phyloP scores from a whole-genome alignment of 2,797 vertebrate species.

The Sebastes vulpes region DNA sequence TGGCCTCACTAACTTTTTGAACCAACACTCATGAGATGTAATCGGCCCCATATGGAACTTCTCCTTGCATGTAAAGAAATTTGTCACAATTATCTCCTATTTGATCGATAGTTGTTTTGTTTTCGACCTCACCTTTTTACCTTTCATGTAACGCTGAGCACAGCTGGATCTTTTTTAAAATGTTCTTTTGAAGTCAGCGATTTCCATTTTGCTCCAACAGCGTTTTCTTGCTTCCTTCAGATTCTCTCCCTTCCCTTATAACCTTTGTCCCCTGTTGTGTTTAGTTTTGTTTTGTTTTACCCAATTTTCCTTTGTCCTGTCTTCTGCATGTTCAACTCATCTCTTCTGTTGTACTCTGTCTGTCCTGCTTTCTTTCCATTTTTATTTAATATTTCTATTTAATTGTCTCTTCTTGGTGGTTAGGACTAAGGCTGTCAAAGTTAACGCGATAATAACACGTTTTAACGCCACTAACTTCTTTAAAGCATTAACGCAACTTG shows the following conservation, averaged over 20 bases:
- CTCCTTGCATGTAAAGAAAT: conserved; percentile 13
- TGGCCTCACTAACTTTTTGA: conserved; percentile 54
- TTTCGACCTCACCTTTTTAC: conserved; percentile 56
- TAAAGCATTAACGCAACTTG: too few species aligned
- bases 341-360: not conserved
- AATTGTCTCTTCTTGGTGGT: not conserved
- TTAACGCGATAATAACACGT: too few species aligned
- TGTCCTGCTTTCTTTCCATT: not conserved
- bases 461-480: too few species aligned
- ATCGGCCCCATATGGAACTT: not conserved
- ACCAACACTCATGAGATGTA: conserved; percentile 10
- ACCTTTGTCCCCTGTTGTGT: not conserved
- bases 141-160: conserved; percentile 37
- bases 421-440: too few species aligned
- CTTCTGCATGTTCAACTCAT: not conserved
- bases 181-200: conserved; percentile 45
- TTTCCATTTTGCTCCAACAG: conserved; percentile 50
- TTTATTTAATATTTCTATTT: not conserved
- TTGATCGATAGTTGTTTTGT: not conserved
- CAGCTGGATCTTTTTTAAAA: not conserved
- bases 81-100: conserved; percentile 29
- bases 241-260: not conserved
- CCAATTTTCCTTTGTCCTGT: not conserved
- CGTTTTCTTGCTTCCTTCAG: conserved; percentile 18
- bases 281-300: not conserved